Base-by-base conservation (phyloP, 2,113 vertebrate species). In the Corvus hawaiiensis region DNA sequence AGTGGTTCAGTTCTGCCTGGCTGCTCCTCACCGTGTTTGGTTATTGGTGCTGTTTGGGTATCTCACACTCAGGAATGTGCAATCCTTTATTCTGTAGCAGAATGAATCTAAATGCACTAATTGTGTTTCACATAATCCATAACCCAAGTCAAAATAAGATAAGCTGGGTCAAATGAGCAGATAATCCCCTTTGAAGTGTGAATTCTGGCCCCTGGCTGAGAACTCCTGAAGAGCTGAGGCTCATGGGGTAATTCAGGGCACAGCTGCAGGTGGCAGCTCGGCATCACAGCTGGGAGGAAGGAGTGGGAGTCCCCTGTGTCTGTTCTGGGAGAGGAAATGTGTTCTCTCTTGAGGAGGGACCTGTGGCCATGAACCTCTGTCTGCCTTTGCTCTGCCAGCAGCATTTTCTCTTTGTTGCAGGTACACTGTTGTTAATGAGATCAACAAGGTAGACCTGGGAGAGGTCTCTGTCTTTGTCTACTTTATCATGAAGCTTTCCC, bases 401-500 rank as follows among this genome's bases (percentile, higher is more conserved):
- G 49, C 27, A 1, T 80, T 68, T 80, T 28, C 61, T 39, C 82
- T 80, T 3, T 16, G 30, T 78, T 90, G 64, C 49, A 99, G 99
- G 52, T 99, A 99, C 93, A 98, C 99, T 0, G 97, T 98, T 32
- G 98, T 99, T 16, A 99, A 99, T 89, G 99, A 99, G 96, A 98
- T 99, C 95, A 99, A 98, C 97, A 99, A 99, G 93, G 81, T 96
- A 22, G 97, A 94, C 49, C 71, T 85, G 37, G 95, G 91, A 6
- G 44, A 93, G 35, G 91, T 17, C 84, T 96, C 96, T 9, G 82
- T 99, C 72, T 99, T 98, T 24, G 98, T 99, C 48, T 99, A 99
- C 85, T 99, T 99, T 13, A 98, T 99, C 87, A 98, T 98, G 37
- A 99, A 99, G 78, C 97, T 99, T 55, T 98, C 98, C 44, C 97